Evolutionary conservation across 2,888 invertebrate genomes (phyloP), one percentile per base, ranked within the genome.

Genomic region (Hydrotaea diabolus): DNA sequence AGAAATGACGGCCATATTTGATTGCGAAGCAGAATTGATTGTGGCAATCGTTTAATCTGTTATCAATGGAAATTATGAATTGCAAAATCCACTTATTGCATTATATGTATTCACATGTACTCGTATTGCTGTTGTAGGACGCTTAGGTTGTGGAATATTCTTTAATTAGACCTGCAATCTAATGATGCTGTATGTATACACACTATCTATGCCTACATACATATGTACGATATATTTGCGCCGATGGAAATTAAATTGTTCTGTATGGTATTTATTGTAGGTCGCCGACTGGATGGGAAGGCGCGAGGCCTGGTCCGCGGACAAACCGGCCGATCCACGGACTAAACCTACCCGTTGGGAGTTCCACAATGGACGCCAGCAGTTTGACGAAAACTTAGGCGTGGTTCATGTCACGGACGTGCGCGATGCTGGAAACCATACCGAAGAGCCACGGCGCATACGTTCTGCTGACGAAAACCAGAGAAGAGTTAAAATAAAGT

Each of bases 241-340:
- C 7, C 17, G 31, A 39, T 53, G n/a, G 31, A 31, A 13, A 71
- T 15, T 53, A 31, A 31, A 26, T 31, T 53, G 5, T 49, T 49
- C n/a, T n/a, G 8, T 49, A n/a, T 73, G 36, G 0, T 72, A 46
- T 72, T 77, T 0, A 13, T 55, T 83, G 3, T 80, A 93, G 92
- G 92, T 92, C 88, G 95, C 94, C 86, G 96, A 96, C 91, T 96
- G 96, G 96, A 93, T 93, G 90, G 95, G 95, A 89, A 93, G 95
- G 90, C 94, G 96, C 90, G 97, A 97, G 93, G 97, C 97, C 39
- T 97, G 97, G 97, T 96, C 96, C 89, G 96, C 96, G 55, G 96
- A 96, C 91, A 95, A 94, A 89, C 91, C 92, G 88, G 88, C 91
- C 90, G 94, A 95, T 93, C 93, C 94, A 90, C 93, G 94, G 92